These are phyloP conservation scores for Hydractinia echinata DNA, from an alignment of 30 jellyfish, hydroid and myxozoan genomes.

Conservation along the genomic window DNA sequence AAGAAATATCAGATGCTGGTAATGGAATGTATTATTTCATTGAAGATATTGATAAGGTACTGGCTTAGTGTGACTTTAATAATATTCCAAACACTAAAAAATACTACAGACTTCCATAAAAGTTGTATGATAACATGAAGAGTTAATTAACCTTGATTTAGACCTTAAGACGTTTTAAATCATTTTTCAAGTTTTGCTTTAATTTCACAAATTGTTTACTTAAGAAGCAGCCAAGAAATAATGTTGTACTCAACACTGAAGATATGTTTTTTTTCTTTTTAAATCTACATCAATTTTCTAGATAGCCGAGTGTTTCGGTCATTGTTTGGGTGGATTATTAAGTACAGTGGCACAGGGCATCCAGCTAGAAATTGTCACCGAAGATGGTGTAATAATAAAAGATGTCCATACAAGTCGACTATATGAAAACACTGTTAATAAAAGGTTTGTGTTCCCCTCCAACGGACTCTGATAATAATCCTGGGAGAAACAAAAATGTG, in stretches of 20 bases:
- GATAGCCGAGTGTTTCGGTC: conserved; percentile 85
- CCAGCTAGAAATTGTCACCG: conserved; percentile 39
- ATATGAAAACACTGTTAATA: conserved; percentile 28
- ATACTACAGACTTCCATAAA: background rate
- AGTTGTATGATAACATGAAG: background rate
- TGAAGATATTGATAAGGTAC: conserved; percentile 74
- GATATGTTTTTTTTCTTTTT: too few species aligned
- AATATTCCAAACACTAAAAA: background rate
- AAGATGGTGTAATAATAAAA: conserved; percentile 60
- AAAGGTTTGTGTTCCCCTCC: background rate
- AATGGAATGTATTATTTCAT: conserved; percentile 86
- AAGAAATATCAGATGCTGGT: conserved; percentile 86
- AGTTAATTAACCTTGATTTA: too few species aligned
- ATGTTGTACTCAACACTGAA: too few species aligned
- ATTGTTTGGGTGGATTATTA: conserved; percentile 73
- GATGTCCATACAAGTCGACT: conserved; percentile 64
- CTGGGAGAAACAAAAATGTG: too few species aligned
- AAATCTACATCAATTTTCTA: background rate
- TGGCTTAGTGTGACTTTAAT: background rate
- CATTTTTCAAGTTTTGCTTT: too few species aligned
- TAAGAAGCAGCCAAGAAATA: too few species aligned
- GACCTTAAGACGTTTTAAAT: too few species aligned
- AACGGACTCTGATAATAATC: too few species aligned
- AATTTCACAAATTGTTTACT: too few species aligned
- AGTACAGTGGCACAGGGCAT: conserved; percentile 85